Conservation (phyloP, 1,140 invertebrate genomes). For the Drosophila serrata region DNA sequence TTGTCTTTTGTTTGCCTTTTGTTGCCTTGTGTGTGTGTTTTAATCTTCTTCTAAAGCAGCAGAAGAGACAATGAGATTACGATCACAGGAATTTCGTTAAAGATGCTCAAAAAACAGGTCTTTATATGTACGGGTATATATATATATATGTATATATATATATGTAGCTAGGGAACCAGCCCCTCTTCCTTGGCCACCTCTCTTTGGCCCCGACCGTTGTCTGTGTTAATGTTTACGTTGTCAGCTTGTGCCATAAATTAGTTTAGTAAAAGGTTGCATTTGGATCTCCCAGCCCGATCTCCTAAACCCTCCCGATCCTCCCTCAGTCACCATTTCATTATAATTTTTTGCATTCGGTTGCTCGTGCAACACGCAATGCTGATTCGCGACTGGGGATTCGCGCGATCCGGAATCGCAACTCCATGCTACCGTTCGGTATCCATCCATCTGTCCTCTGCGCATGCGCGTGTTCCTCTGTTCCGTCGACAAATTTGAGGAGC, state of each 20-base stretch:
- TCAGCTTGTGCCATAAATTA: conserved; percentile 85
- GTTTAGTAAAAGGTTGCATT: conserved; percentile 84
- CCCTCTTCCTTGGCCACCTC: conserved; percentile 6
- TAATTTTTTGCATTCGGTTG: conserved; percentile 43
- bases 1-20: conserved; percentile 55
- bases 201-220: conserved; percentile 5
- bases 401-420: conserved; percentile 27
- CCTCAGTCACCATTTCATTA: conserved; percentile 10
- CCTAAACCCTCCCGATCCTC: not conserved
- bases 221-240: conserved; percentile 84
- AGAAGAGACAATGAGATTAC: conserved; percentile 83
- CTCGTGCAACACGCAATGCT: conserved; percentile 59
- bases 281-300: conserved; percentile 48
- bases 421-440: conserved; percentile 34
- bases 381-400: conserved; percentile 29
- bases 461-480: conserved; percentile 46
- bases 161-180: not conserved
- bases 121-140: conserved; percentile 37
- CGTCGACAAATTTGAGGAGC: conserved; percentile 60
- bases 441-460: conserved; percentile 19
- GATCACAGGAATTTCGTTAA: conserved; percentile 82
- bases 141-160: not conserved
- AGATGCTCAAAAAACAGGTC: conserved; percentile 80
- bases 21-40: conserved; percentile 60
- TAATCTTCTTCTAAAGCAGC: conserved; percentile 80